Evolutionary conservation across 2,888 invertebrate genomes (phyloP), one percentile per base, ranked within the genome.

Genomic region (Drosophila testacea): DNA sequence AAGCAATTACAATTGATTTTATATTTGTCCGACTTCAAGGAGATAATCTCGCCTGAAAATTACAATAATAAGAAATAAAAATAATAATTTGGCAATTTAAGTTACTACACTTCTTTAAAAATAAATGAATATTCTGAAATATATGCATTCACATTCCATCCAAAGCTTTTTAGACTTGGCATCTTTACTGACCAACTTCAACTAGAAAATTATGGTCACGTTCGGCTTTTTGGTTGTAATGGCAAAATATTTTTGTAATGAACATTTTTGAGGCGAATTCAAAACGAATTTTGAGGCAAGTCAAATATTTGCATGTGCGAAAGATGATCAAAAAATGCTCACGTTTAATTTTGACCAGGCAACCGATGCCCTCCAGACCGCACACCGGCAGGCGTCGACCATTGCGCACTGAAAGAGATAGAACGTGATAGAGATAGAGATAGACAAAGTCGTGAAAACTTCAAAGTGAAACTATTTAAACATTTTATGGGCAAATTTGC

Each of bases 1-100:
- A 94, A 92, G 83, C 96, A 96, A 36, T 93, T 93, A 83, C 96
- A 96, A 79, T 94, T 93, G 55, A 94, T 94, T 84, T 94, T 94
- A 78, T 93, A 93, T 22, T 92, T 93, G 28, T 90, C 91, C 42
- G 93, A 93, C 81, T 93, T 93, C 6, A 95, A 86, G 39, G 94
- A 94, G 73, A 94, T 94, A 52, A 94, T 93, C 77, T 93, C 93
- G 59, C 94, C 95, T 95, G 89, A 0, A 13, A 46, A 57, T 36
- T 9, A 44, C 10, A 9, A 44, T n/a, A 22, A 16, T 22, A n/a
- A 30, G 44, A 44, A 44, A 52, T 44, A 11, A n/a, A 11, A n/a
- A 6, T 13, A 27, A 16, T 16, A 16, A 16, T 16, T 1, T 1
- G 16, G 16, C 1, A 16, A 28, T 36, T 10, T 4, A 34, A 13